These are phyloP conservation scores for Alca torda DNA, from an alignment of 2,797 vertebrate species.

Conservation along the genomic window DNA sequence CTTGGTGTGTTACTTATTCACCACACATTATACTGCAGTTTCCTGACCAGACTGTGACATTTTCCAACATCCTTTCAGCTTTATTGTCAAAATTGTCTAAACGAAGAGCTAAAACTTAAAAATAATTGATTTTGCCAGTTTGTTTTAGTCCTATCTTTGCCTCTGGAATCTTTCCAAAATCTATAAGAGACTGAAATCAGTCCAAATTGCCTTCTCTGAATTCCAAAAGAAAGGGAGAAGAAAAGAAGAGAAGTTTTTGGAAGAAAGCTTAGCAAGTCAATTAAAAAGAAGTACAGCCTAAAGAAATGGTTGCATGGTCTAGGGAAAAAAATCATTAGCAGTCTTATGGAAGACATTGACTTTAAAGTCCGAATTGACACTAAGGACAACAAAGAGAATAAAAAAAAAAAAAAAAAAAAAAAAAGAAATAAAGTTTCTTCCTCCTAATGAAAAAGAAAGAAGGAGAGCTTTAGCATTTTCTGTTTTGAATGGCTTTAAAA, in stretches of 20 bases:
- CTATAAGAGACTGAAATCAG: conserved; percentile 13
- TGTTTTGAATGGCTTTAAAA: neutral
- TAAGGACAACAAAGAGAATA: neutral
- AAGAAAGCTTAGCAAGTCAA: conserved; percentile 9
- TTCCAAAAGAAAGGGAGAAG: conserved; percentile 15
- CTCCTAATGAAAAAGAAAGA: neutral
- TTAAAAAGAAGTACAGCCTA: neutral
- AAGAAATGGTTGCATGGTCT: neutral
- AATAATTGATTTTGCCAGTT: neutral
- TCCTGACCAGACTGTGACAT: conserved; percentile 14
- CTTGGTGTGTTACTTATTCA: conserved; percentile 15
- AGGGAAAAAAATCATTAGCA: neutral
- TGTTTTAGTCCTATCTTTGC: conserved; percentile 4
- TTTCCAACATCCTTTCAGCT: conserved; percentile 4
- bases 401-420: neutral
- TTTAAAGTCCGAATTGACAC: neutral
- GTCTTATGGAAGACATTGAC: neutral
- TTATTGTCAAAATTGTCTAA: conserved; percentile 46
- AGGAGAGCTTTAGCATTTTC: neutral
- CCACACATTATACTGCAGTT: conserved; percentile 6
- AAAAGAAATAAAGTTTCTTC: neutral
- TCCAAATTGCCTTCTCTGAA: conserved; percentile 6
- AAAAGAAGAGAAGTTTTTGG: neutral
- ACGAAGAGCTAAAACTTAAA: conserved; percentile 37
- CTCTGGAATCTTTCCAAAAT: conserved; percentile 42